A percentile compares a stretch with the other conserved stretches of the same genome.
Evolutionary conservation across 2,113 vertebrate species (phyloP).

Genomic region (Tympanuchus pallidicinctus): DNA sequence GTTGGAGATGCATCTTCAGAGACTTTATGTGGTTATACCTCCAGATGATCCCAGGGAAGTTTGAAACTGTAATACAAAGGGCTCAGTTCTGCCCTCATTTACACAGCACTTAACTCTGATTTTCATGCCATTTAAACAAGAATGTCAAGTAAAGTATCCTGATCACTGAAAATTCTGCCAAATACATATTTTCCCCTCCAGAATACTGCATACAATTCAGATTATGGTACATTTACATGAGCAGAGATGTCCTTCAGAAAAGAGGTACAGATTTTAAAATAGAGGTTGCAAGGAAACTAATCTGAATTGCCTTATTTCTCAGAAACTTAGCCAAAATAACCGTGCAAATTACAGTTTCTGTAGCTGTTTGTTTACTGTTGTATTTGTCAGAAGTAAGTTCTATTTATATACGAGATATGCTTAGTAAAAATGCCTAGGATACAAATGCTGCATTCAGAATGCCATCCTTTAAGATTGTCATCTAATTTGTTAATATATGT

Average conservation of each 20-base stretch:
- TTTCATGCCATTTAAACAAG: slow-evolving; percentile 47
- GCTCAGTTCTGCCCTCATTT: slow-evolving; percentile 58
- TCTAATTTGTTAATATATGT: slow-evolving; percentile 7
- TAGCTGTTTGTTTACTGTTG: slow-evolving; percentile 1
- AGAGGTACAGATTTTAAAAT: not conserved
- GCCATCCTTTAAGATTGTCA: not conserved
- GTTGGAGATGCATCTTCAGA: not conserved
- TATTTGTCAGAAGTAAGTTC: not conserved
- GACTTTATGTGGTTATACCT: slow-evolving; percentile 64
- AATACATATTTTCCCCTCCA: slow-evolving; percentile 16
- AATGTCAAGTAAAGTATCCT: slow-evolving; percentile 21
- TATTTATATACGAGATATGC: not conserved
- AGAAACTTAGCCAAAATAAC: not conserved
- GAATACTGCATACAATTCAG: not conserved
- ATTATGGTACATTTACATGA: slow-evolving; percentile 32
- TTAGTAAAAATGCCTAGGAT: not conserved
- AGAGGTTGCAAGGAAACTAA: not conserved
- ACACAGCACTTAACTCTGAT: slow-evolving; percentile 55
- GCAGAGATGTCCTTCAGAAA: not conserved
- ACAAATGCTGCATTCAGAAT: not conserved
- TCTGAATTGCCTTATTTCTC: not conserved
- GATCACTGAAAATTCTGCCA: not conserved
- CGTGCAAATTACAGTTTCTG: not conserved
- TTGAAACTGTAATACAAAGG: slow-evolving; percentile 60
- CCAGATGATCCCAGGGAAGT: slow-evolving; percentile 46